Conservation (phyloP, 2,888 invertebrate species). For the Dicycla oo region DNA sequence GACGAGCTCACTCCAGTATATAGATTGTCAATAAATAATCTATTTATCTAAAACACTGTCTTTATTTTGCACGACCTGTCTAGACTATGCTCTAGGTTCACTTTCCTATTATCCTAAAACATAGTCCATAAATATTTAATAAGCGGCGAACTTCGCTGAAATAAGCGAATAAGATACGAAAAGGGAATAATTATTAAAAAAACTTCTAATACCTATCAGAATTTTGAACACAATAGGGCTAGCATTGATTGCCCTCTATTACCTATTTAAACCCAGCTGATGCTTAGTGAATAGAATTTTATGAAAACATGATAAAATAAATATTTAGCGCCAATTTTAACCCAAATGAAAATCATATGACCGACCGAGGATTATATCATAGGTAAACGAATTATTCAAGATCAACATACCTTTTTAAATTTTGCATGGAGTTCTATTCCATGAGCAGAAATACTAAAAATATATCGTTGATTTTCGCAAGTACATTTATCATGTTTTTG, state of each 20-base stretch:
- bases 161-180: slow-evolving; percentile 24
- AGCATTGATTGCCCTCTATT: slow-evolving; percentile 28
- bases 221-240: slow-evolving; percentile 28
- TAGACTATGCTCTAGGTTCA: slow-evolving; percentile 7
- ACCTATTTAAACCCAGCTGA: neutral
- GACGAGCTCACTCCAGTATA: slow-evolving; percentile 66
- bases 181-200: slow-evolving; percentile 39
- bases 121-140: slow-evolving; percentile 22
- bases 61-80: slow-evolving; percentile 48
- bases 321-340: slow-evolving; percentile 1
- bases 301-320: neutral
- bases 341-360: slow-evolving; percentile 16
- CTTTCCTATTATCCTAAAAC: slow-evolving; percentile 24
- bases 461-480: neutral
- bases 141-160: slow-evolving; percentile 2
- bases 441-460: neutral
- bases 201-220: slow-evolving; percentile 22
- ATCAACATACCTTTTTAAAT: neutral
- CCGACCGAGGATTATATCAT: slow-evolving; percentile 1
- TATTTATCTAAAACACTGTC: slow-evolving; percentile 25
- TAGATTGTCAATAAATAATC: slow-evolving; percentile 69
- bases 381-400: slow-evolving; percentile 23
- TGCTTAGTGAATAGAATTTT: slow-evolving; percentile 17
- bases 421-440: neutral
- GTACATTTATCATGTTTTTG: neutral